Percentiles rank a stretch among this genome's conserved stretches.
Conservation (phyloP, 1,140 invertebrate genomes). For the Gonatopus flavifemur region DNA sequence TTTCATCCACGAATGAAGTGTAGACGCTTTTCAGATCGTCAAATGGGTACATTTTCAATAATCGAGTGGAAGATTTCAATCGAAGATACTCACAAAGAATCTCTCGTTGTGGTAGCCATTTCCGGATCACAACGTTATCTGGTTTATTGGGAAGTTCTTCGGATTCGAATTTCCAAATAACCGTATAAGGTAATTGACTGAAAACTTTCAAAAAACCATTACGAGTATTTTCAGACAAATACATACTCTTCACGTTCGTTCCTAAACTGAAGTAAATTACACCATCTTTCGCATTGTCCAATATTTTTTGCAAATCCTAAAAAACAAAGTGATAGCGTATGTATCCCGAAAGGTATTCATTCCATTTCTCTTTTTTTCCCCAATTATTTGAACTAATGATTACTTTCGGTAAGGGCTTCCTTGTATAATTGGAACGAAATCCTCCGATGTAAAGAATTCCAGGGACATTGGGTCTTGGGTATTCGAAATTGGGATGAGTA, state of each 20-base stretch:
- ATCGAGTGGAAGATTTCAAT: no score
- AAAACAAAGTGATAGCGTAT: no score
- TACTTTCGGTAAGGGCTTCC: background rate
- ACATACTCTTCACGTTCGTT: conserved; percentile 49
- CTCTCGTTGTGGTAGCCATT: conserved; percentile 61
- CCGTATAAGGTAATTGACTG: conserved; percentile 51
- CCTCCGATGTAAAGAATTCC: conserved; percentile 56
- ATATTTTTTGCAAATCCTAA: conserved; percentile 55
- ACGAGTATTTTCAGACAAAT: conserved; percentile 44
- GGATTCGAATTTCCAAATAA: conserved; percentile 59
- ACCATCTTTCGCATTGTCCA: conserved; percentile 58
- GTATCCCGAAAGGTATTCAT: no score
- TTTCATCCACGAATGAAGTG: no score
- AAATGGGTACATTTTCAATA: no score
- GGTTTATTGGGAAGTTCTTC: conserved; percentile 40
- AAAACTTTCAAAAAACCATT: conserved; percentile 53
- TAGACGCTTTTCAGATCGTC: no score
- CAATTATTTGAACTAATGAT: no score
- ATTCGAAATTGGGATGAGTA: conserved; percentile 52
- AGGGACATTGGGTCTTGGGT: conserved; percentile 53
- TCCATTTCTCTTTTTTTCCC: no score
- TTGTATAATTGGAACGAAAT: conserved; percentile 44
- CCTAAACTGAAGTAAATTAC: conserved; percentile 67
- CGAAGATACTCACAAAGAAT: no score
- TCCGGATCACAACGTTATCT: conserved; percentile 54